Conservation (phyloP, 2,113 vertebrate species). For the Phaethon lepturus region DNA sequence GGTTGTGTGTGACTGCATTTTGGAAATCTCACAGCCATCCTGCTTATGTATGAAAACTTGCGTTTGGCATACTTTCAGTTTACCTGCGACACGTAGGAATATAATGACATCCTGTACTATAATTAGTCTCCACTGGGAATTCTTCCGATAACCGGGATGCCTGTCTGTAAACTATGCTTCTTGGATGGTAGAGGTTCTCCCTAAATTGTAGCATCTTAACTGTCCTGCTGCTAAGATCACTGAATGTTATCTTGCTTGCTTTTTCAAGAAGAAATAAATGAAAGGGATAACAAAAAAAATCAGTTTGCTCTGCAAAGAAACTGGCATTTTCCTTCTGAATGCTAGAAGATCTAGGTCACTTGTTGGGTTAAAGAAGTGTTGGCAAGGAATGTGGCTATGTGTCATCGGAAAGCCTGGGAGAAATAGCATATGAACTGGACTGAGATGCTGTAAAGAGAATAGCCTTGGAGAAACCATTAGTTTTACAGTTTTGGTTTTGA, state of each 20-base stretch:
- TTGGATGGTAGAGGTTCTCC: not conserved
- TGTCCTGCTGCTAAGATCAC: not conserved
- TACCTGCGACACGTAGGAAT: not conserved
- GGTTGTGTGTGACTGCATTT: not conserved
- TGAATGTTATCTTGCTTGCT: not conserved
- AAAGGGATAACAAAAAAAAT: not conserved
- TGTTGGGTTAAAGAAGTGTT: slow-evolving; percentile 34
- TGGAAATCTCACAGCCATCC: not conserved
- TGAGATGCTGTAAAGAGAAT: slow-evolving; percentile 28
- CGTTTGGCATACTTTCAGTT: not conserved
- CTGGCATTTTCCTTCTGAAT: not conserved
- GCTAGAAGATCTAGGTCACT: slow-evolving; percentile 10
- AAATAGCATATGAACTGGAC: not conserved
- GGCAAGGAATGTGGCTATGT: not conserved
- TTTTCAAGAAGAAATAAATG: not conserved
- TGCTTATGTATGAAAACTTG: not conserved
- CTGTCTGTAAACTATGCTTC: not conserved
- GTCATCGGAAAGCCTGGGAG: slow-evolving; percentile 42
- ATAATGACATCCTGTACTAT: not conserved
- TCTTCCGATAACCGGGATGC: not conserved
- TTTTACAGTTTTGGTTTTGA: slow-evolving; percentile 47
- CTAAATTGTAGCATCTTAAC: not conserved
- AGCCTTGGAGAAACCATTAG: slow-evolving; percentile 56
- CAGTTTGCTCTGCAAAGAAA: not conserved
- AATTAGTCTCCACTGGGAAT: not conserved